Conservation (phyloP, 2,113 vertebrate genomes). For the Papio anubis region DNA sequence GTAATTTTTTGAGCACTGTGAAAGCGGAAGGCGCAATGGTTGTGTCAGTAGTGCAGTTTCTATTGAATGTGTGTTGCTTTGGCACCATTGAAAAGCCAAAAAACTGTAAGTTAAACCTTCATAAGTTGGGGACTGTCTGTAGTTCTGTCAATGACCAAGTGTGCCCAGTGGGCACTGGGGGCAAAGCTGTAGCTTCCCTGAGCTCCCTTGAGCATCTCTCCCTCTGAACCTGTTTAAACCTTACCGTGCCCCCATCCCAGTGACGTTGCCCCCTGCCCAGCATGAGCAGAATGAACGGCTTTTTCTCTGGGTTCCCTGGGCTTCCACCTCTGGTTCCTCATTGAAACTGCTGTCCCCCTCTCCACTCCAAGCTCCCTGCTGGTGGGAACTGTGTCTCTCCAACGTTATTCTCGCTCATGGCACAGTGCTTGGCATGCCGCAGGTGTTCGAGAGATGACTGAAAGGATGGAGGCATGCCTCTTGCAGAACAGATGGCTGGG, state of each 20-base stretch:
- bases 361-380: not conserved
- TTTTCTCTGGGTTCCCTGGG: not conserved
- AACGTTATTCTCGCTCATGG: not conserved
- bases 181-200: not conserved
- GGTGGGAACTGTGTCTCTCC: not conserved
- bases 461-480: not conserved
- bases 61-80: not conserved
- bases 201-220: not conserved
- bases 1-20: not conserved
- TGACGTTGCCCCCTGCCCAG: no score
- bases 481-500: no score
- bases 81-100: not conserved
- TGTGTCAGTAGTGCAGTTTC: not conserved
- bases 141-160: not conserved
- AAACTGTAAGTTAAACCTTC: not conserved
- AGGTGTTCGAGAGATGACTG: no score
- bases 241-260: rapidly evolving
- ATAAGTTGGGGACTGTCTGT: not conserved
- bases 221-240: not conserved
- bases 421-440: no score
- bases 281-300: not conserved
- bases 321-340: not conserved
- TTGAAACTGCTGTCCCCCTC: no score
- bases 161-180: not conserved
- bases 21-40: not conserved